These are phyloP conservation scores for Camponotus vicinus DNA, from an alignment of 1,140 invertebrate species.

Conservation along the genomic window DNA sequence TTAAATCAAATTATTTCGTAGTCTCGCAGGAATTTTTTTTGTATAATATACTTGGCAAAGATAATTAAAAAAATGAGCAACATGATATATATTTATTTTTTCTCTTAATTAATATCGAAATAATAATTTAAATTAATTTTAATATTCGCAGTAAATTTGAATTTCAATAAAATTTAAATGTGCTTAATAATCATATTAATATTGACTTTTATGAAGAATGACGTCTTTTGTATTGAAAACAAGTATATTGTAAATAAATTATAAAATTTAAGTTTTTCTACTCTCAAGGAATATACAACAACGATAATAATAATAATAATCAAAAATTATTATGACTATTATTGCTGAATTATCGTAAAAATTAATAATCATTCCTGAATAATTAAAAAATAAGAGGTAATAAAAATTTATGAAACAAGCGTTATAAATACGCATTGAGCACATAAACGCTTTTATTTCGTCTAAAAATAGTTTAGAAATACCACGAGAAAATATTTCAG, in stretches of 20 bases:
- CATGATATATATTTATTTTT: not conserved
- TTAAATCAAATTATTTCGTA: constrained; percentile 25
- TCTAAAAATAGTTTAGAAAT: not conserved
- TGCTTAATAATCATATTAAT: not conserved
- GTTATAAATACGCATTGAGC: not conserved
- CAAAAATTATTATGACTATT: too few relatives aligned
- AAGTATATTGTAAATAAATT: not conserved
- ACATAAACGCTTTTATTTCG: not conserved
- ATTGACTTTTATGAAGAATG: not conserved
- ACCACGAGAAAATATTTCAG: constrained; percentile 3
- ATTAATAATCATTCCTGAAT: not conserved
- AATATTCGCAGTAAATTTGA: too few relatives aligned
- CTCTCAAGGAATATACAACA: too few relatives aligned
- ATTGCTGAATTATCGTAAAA: not conserved
- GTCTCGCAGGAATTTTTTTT: not conserved
- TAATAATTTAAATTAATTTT: too few relatives aligned
- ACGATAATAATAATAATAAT: too few relatives aligned
- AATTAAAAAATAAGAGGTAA: not conserved
- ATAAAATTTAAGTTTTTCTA: not conserved
- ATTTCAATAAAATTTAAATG: not conserved
- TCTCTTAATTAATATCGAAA: not conserved
- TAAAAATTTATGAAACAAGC: not conserved
- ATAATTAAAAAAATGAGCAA: not conserved
- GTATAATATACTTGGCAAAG: not conserved
- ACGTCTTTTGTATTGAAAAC: not conserved